Conservation (phyloP, 2,888 invertebrate species). For the Camponotus fellah region DNA sequence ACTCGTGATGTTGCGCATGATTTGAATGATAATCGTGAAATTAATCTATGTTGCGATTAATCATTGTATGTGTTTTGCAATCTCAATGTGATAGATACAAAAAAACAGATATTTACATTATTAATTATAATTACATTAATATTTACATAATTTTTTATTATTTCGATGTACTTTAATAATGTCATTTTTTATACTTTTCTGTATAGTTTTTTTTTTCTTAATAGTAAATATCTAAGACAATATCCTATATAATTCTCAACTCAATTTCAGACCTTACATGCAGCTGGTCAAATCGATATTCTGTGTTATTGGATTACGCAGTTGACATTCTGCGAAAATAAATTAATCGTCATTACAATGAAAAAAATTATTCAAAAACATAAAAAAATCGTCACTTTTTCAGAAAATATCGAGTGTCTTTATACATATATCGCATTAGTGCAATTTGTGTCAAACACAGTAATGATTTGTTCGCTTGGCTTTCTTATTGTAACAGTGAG, state of each 20-base stretch:
- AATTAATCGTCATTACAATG: not conserved
- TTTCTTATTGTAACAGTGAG: constrained; percentile 46
- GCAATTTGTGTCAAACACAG: constrained; percentile 53
- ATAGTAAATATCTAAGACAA: not conserved
- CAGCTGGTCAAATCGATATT: too few relatives aligned
- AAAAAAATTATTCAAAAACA: constrained; percentile 56
- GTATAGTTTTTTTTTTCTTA: not conserved
- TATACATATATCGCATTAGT: constrained; percentile 57
- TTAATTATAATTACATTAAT: too few relatives aligned
- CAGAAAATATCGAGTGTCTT: constrained; percentile 56
- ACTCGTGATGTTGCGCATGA: not conserved
- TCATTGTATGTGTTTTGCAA: not conserved
- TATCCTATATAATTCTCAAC: too few relatives aligned
- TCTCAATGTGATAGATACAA: not conserved
- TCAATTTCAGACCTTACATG: too few relatives aligned
- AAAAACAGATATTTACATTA: not conserved
- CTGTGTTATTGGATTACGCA: not conserved
- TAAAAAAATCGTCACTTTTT: constrained; percentile 58
- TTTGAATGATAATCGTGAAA: not conserved
- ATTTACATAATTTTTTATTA: not conserved
- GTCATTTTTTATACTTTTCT: not conserved
- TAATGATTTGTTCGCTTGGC: constrained; percentile 43
- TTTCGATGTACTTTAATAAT: not conserved
- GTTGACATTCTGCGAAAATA: not conserved
- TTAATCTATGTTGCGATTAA: not conserved